These are phyloP conservation scores for Pseudopodoces humilis DNA, from an alignment of 2,113 vertebrate species.

Conservation along the genomic window DNA sequence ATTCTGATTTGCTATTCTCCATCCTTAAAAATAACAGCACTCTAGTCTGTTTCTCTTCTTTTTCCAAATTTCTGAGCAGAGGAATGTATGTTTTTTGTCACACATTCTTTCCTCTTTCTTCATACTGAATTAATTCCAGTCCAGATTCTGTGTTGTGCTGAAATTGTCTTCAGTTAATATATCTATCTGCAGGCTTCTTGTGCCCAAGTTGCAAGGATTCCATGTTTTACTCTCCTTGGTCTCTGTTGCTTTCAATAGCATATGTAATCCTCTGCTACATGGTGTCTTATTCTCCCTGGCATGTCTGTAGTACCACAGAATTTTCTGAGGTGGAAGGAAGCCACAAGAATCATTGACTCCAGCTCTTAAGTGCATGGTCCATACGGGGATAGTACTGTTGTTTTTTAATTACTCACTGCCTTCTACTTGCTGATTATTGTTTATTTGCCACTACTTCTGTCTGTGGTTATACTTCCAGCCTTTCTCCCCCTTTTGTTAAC, in stretches of 20 bases:
- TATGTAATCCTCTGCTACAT: neutral
- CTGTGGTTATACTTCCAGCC: neutral
- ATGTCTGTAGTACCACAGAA: neutral
- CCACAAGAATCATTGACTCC: neutral
- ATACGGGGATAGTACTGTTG: neutral
- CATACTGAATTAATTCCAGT: neutral
- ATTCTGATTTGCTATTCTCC: neutral
- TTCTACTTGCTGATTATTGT: neutral
- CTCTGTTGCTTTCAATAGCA: neutral
- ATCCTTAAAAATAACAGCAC: neutral
- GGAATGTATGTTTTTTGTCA: neutral
- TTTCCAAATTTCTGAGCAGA: neutral
- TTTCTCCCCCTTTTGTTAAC: accelerated
- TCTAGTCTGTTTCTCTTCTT: neutral
- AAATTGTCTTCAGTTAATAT: neutral
- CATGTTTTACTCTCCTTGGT: neutral
- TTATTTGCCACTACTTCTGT: neutral
- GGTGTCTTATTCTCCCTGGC: neutral
- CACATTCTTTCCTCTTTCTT: neutral
- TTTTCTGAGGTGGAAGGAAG: neutral
- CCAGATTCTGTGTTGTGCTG: neutral
- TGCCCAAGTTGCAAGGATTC: neutral
- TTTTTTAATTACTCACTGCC: neutral
- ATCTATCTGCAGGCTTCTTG: neutral
- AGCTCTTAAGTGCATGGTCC: neutral